Percentiles rank a stretch among this genome's conserved stretches.
Evolutionary conservation across 2,113 vertebrate species (phyloP).

Genomic region (Smithornis capensis): DNA sequence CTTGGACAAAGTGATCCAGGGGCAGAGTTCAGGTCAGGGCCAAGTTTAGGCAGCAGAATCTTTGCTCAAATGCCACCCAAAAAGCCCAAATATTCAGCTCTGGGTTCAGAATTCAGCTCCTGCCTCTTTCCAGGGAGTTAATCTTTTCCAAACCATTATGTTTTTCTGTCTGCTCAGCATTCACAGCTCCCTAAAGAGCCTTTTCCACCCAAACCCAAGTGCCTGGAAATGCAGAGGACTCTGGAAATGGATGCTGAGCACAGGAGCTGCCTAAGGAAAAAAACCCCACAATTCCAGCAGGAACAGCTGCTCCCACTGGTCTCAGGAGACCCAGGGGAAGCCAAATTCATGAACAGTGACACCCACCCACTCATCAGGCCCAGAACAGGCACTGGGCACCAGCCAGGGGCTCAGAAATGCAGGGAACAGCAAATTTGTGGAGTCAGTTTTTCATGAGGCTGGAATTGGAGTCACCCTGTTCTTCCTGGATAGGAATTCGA

Average conservation of each 20-base stretch:
- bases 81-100: neutral
- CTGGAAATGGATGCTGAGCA: neutral
- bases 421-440: rapidly evolving
- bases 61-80: neutral
- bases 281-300: neutral
- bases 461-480: slow-evolving; percentile 54
- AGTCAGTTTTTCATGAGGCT: slow-evolving; percentile 68
- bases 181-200: neutral
- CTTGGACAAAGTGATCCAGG: neutral
- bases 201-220: neutral
- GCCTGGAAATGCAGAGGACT: neutral
- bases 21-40: neutral
- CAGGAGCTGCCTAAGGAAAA: neutral
- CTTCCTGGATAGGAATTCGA: slow-evolving; percentile 74
- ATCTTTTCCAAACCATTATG: neutral
- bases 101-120: neutral
- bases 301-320: neutral
- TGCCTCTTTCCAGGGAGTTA: neutral
- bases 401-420: neutral
- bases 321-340: neutral
- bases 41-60: neutral
- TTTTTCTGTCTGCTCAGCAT: neutral
- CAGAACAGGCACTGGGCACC: neutral
- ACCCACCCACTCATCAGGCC: neutral
- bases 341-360: neutral